phyloP scores from a whole-genome alignment of 2,888 invertebrate species.

The Amiota communis region DNA sequence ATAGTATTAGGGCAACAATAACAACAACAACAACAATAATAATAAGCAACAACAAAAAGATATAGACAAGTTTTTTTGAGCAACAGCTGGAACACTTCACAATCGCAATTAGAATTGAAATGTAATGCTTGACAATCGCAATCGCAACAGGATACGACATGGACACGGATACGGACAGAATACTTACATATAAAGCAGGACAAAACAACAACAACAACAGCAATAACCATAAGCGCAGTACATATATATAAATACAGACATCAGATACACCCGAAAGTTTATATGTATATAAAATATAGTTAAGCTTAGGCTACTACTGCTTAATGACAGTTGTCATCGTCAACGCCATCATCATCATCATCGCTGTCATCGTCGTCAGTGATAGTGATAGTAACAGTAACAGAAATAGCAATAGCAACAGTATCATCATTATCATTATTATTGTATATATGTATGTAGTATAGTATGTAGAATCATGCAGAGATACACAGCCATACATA shows the following conservation, averaged over 20 bases:
- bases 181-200: too few species aligned
- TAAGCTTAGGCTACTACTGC: not conserved
- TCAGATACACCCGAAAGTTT: too few species aligned
- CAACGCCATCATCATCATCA: not conserved
- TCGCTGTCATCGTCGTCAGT: not conserved
- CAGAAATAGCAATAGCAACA: not conserved
- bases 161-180: not conserved
- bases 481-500: too few species aligned
- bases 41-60: too few species aligned
- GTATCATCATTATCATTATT: not conserved
- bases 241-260: too few species aligned
- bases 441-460: not conserved
- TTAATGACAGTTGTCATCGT: slow-evolving; percentile 7
- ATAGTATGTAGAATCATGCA: too few species aligned
- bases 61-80: not conserved
- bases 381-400: not conserved
- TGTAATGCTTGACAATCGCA: slow-evolving; percentile 7
- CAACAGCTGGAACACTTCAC: slow-evolving; percentile 9
- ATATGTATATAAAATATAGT: too few species aligned
- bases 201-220: not conserved
- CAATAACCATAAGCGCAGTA: not conserved
- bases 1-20: too few species aligned
- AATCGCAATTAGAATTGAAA: slow-evolving; percentile 13
- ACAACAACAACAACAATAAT: too few species aligned
- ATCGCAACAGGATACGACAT: not conserved